Evolutionary conservation across 2,797 vertebrate genomes (phyloP).

Genomic region (Podarcis siculus): DNA sequence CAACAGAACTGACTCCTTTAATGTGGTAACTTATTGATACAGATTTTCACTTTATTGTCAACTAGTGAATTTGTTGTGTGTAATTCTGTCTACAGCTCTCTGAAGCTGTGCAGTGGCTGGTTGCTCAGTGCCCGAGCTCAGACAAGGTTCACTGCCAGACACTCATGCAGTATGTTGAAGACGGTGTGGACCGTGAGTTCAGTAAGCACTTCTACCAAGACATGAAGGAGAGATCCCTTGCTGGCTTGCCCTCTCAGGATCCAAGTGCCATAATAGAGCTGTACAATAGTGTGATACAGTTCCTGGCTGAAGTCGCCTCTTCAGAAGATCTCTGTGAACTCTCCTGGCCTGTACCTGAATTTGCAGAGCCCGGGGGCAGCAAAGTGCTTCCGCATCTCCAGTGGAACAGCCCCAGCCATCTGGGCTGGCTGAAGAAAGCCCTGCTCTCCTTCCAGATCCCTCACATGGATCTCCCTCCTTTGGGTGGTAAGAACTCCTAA

Average conservation of each 20-base stretch:
- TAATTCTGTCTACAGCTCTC: constrained; percentile 74
- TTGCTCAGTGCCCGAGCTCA: constrained; percentile 79
- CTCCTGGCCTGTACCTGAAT: constrained; percentile 92
- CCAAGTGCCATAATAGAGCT: constrained; percentile 83
- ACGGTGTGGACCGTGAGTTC: constrained; percentile 85
- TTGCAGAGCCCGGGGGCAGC: constrained; percentile 79
- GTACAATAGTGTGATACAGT: constrained; percentile 87
- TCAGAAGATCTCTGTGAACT: constrained; percentile 82
- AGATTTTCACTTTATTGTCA: background rate
- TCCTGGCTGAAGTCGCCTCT: constrained; percentile 83
- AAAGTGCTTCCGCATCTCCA: constrained; percentile 84
- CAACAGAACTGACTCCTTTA: background rate
- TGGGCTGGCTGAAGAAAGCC: constrained; percentile 87
- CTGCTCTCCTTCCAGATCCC: constrained; percentile 91
- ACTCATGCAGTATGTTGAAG: constrained; percentile 87
- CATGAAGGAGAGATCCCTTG: constrained; percentile 79
- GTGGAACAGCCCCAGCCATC: constrained; percentile 87
- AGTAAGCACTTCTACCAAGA: constrained; percentile 83
- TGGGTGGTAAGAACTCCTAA: constrained; percentile 76
- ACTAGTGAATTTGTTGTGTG: background rate
- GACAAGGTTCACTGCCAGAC: constrained; percentile 84
- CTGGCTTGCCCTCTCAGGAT: constrained; percentile 82
- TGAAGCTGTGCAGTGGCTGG: constrained; percentile 86
- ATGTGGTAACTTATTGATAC: background rate
- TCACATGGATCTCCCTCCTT: constrained; percentile 79